Evolutionary conservation across 1,140 invertebrate species (phyloP).

Genomic region (Monochamus saltuarius): DNA sequence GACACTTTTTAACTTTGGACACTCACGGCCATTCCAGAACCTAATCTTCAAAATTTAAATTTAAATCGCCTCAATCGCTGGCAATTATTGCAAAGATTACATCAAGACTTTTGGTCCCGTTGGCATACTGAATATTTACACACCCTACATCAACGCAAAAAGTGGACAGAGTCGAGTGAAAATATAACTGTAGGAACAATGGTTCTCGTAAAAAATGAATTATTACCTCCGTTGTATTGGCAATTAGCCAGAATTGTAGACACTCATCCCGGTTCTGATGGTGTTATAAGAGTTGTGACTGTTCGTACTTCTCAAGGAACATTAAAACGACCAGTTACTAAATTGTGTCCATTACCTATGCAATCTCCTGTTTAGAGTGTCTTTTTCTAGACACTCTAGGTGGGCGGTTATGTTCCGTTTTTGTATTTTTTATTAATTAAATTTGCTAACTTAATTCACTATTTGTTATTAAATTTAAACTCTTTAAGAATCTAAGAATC

Average conservation of each 20-base stretch:
- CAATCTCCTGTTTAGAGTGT: too few species aligned
- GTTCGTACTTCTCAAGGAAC: constrained; percentile 1
- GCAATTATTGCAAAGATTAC: constrained; percentile 20
- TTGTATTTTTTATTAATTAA: too few species aligned
- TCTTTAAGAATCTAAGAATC: too few species aligned
- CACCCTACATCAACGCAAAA: constrained; percentile 21
- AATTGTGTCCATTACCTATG: constrained; percentile 9
- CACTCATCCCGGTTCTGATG: constrained; percentile 43
- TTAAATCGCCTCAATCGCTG: constrained; percentile 2
- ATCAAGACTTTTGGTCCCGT: constrained; percentile 26
- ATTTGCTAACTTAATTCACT: too few species aligned
- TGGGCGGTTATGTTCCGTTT: too few species aligned
- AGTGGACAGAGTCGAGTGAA: constrained; percentile 16
- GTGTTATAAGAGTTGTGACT: constrained; percentile 12
- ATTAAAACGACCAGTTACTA: constrained; percentile 8
- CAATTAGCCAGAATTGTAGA: constrained; percentile 41
- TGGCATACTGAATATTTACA: constrained; percentile 34
- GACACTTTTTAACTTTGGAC: neutral
- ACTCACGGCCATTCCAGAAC: constrained; percentile 2
- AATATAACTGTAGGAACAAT: constrained; percentile 1
- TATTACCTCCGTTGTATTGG: constrained; percentile 33
- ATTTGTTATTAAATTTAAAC: too few species aligned
- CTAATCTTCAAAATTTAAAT: constrained; percentile 8
- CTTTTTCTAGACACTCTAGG: too few species aligned
- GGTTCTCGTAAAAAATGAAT: constrained; percentile 28